These are phyloP conservation scores for Danionella dracula DNA, from an alignment of 2,797 vertebrate species.

Conservation along the genomic window DNA sequence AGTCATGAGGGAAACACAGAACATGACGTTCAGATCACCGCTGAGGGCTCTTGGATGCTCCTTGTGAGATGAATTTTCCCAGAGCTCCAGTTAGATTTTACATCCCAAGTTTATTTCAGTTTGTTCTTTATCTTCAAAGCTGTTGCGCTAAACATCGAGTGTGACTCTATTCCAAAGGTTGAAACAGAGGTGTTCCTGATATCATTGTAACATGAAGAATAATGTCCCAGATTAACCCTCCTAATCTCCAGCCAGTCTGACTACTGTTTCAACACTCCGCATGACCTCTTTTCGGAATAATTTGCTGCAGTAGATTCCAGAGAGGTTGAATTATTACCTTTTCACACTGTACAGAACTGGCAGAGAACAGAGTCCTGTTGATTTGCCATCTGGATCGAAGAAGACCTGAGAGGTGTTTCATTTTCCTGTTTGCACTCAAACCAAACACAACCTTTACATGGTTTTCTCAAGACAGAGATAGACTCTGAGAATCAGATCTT, in stretches of 20 bases:
- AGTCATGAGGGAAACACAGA: slow-evolving; percentile 42
- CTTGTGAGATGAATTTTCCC: slow-evolving; percentile 33
- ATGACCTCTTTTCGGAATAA: slow-evolving; percentile 36
- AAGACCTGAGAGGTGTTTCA: slow-evolving; percentile 39
- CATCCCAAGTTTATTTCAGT: slow-evolving; percentile 13
- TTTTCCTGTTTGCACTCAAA: slow-evolving; percentile 21
- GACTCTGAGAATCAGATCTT: too few species aligned
- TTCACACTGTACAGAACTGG: slow-evolving; percentile 20
- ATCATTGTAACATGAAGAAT: not conserved
- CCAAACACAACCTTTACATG: too few species aligned
- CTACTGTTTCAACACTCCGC: not conserved
- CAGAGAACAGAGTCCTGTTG: slow-evolving; percentile 40
- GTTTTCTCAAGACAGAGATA: too few species aligned
- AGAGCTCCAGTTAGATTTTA: slow-evolving; percentile 22
- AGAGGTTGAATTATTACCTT: slow-evolving; percentile 26
- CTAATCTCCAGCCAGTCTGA: not conserved
- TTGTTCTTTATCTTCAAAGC: slow-evolving; percentile 8
- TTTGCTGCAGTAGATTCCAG: slow-evolving; percentile 31
- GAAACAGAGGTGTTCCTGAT: slow-evolving; percentile 8
- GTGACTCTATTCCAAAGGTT: not conserved
- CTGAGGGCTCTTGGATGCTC: slow-evolving; percentile 12
- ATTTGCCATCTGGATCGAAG: slow-evolving; percentile 43
- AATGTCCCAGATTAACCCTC: not conserved
- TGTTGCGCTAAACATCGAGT: not conserved
- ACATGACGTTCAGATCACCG: slow-evolving; percentile 30